Evolutionary conservation across 2,888 invertebrate genomes (phyloP), one percentile per base, ranked within the genome.

Genomic region (Macaria liturata): DNA sequence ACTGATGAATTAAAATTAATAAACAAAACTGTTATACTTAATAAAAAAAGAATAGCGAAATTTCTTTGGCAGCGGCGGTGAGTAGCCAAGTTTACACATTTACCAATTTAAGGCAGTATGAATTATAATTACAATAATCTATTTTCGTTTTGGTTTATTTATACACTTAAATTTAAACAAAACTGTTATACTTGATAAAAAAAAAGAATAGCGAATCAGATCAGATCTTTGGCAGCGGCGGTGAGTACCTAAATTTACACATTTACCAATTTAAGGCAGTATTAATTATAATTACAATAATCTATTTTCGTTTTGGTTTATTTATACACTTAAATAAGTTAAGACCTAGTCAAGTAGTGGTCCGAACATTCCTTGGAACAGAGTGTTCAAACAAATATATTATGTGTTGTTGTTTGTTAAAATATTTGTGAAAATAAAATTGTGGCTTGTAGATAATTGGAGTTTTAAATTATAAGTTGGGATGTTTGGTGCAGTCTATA

Each of bases 31-130:
- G 2, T 20, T 20, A 20, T 20, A 20, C 1, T 20, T 20, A 1
- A n/a, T n/a, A n/a, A 20, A 20, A 20, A 20, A 20, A 20, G 20
- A 20, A 1, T 1, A 20, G 20, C 20, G 20, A 20, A 20, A 20
- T 1, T 1, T 20, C 20, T 20, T 20, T 20, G 20, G 20, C 20
- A 4, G 34, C 34, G 4, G 34, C 34, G 34, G 34, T 37, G 7
- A 6, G 34, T 37, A 7, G 1, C 7, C 3, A 7, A 6, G 64
- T 64, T 56, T 58, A 58, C 52, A 59, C 9, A 46, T 58, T 59
- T 49, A 68, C 57, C 56, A 32, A 42, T 34, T 62, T 66, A 66
- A 70, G 67, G 69, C 69, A 68, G 64, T 65, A 54, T 59, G 56
- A 53, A 37, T 6, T 37, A 44, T 44, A 39, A 37, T 37, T 45